Percentiles rank a stretch among this genome's conserved stretches.
phyloP scores from a whole-genome alignment of 2,113 vertebrate genomes.

The Stictonetta naevosa region DNA sequence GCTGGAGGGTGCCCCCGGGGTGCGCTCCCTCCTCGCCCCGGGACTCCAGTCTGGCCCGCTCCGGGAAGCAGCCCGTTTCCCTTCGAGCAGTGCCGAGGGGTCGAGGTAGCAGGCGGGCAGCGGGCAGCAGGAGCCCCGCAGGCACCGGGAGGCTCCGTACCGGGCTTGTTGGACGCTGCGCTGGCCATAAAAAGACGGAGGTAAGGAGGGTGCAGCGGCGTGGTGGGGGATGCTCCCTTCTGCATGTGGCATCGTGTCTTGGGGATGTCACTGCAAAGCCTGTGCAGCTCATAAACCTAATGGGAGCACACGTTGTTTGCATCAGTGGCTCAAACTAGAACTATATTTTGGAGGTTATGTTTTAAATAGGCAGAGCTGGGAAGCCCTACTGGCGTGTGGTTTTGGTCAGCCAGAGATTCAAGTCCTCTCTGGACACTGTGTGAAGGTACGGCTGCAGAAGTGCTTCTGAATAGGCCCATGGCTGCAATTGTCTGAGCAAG shows the following conservation, averaged over 20 bases:
- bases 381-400: neutral
- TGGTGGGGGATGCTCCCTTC: neutral
- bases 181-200: neutral
- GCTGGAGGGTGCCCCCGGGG: fast-evolving
- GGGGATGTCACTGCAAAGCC: neutral
- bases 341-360: neutral
- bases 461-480: neutral
- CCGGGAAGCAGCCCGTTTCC: neutral
- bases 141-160: neutral
- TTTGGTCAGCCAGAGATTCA: neutral
- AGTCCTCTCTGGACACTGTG: neutral
- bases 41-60: fast-evolving
- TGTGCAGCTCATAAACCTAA: neutral
- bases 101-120: neutral
- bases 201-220: neutral
- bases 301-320: fast-evolving
- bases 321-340: neutral
- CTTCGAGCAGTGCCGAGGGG: neutral
- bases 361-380: neutral
- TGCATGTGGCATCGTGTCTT: neutral
- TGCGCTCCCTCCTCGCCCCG: neutral
- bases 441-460: neutral
- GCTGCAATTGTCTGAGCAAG: neutral
- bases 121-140: neutral
- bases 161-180: neutral